Conservation (phyloP, 2,113 vertebrate genomes). For the Ramphastos sulfuratus region DNA sequence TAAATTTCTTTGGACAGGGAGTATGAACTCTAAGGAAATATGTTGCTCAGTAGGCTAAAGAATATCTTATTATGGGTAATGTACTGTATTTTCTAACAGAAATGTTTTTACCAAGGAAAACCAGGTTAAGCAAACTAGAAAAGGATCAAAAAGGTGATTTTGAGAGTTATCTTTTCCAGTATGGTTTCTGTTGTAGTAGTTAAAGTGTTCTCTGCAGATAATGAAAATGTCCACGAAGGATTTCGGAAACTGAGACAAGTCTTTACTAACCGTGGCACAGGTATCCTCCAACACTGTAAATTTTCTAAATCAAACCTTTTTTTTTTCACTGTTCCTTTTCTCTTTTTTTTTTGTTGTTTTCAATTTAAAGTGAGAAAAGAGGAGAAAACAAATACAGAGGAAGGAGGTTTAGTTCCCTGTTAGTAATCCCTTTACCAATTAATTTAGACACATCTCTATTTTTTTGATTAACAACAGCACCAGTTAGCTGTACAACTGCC, state of each 20-base stretch:
- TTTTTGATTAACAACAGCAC: background rate
- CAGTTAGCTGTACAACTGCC: background rate
- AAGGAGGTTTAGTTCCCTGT: background rate
- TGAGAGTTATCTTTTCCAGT: background rate
- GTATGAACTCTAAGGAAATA: background rate
- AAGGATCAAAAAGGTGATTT: background rate
- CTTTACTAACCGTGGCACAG: background rate
- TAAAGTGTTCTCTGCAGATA: background rate
- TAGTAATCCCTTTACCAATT: fast-evolving
- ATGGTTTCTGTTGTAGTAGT: background rate
- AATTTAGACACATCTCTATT: background rate
- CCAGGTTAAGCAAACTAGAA: background rate
- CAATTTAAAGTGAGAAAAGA: background rate
- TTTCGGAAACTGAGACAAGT: background rate
- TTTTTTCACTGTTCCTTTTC: too few species aligned
- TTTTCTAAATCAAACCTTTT: background rate
- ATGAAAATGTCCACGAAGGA: background rate
- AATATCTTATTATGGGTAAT: background rate
- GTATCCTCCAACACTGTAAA: background rate
- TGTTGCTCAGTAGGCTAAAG: background rate
- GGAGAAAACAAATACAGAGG: background rate
- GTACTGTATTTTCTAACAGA: background rate
- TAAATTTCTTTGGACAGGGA: background rate
- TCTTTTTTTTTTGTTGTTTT: background rate
- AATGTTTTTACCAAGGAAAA: background rate